phyloP scores from a whole-genome alignment of 2,113 vertebrate species.

The Erpornis zantholeuca region DNA sequence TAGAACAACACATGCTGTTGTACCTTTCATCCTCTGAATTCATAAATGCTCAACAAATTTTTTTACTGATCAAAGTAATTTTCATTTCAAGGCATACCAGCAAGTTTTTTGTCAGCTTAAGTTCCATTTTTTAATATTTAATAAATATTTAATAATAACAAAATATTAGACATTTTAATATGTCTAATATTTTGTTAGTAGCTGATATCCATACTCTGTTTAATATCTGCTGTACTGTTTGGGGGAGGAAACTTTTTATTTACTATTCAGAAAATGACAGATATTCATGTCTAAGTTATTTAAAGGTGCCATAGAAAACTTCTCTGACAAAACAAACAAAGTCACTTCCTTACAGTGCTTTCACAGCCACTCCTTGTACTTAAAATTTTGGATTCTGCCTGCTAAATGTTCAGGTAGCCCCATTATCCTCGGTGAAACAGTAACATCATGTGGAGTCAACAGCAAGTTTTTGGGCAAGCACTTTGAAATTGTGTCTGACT shows the following conservation, averaged over 20 bases:
- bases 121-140: not conserved
- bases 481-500: not conserved
- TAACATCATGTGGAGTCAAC: not conserved
- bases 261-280: not conserved
- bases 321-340: not conserved
- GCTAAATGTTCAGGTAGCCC: not conserved
- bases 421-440: not conserved
- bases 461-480: not conserved
- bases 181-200: not conserved
- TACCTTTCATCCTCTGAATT: not conserved
- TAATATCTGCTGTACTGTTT: not conserved
- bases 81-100: not conserved
- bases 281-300: not conserved
- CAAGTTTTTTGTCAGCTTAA: not conserved
- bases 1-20: not conserved
- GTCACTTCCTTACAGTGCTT: not conserved
- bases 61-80: not conserved
- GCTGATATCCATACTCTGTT: not conserved
- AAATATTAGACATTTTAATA: no score
- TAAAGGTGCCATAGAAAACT: not conserved
- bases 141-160: no score
- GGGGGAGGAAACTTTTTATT: not conserved
- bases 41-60: not conserved
- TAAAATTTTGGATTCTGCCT: not conserved
- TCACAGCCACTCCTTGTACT: not conserved